Base-by-base conservation (phyloP, 2,888 invertebrate species). In the Osmoderma eremita region DNA sequence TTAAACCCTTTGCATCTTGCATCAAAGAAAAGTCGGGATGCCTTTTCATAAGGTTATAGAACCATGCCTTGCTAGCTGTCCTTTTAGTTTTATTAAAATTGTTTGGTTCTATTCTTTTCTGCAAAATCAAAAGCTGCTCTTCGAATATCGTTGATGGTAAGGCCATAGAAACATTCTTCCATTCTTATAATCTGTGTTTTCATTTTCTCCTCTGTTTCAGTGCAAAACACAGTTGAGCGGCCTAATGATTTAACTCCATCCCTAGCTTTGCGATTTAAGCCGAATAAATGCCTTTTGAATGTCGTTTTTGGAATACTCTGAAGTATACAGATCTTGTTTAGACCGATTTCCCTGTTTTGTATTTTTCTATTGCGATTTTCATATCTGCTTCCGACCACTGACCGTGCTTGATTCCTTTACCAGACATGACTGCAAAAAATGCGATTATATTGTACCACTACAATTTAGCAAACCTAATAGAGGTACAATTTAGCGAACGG, bases 91-190 rank as follows among this genome's bases (percentile, higher is more conserved):
- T 51, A 50, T 54, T 69, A 30, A 67, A 69, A 49, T 50, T 67
- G 41, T 67, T 41, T 10, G 39, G 63, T 17, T 50, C 42, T 41
- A 61, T 66, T 71, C 45, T 18, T 62, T 15, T 45, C 58, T 13
- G 71, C 68, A 24, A 71, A 30, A 38, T 71, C 45, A 51, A 70
- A 71, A 41, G 69, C 68, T 48, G 45, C 45, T 45, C 45, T 15
- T 45, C 45, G 45, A 8, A 45, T 45, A 45, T 45, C 45, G 8
- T 6, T 45, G 45, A 45, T 45, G 45, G 6, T 17, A 45, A 45
- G 45, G 12, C 66, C 67, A 69, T 65, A 71, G 38, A 69, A 45
- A 20, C 24, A n/a, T n/a, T n/a, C n/a, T n/a, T n/a, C n/a, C n/a
- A n/a, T n/a, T n/a, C n/a, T n/a, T n/a, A n/a, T n/a, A n/a, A n/a